A percentile compares a stretch with the other conserved stretches of the same genome.
Conservation (phyloP, 2,888 invertebrate species). For the Tenthredo amoena region DNA sequence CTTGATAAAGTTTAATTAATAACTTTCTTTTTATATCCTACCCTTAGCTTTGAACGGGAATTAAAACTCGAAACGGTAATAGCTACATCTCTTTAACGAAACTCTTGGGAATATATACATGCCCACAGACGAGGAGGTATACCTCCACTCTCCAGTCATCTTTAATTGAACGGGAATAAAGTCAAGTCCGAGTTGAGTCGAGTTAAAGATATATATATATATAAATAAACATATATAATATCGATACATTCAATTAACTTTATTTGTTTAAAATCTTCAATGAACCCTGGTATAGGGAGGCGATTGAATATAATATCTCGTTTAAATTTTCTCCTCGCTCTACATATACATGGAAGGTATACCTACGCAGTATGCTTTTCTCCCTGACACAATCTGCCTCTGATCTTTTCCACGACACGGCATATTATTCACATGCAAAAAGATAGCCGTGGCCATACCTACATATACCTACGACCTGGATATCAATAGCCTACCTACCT, state of each 20-base stretch:
- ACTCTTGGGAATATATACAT: not conserved
- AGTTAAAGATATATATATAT: not conserved
- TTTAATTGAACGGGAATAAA: not conserved
- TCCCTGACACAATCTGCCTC: not conserved
- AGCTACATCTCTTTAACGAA: not conserved
- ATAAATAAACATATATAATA: no score
- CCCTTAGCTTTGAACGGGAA: constrained; percentile 20
- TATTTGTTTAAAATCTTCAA: not conserved
- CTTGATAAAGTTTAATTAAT: constrained; percentile 13
- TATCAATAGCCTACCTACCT: not conserved
- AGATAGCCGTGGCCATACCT: not conserved
- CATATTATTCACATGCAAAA: constrained; percentile 18
- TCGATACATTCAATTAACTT: not conserved
- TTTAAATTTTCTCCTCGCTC: not conserved
- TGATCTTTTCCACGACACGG: constrained; percentile 20
- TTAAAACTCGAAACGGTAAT: constrained; percentile 38
- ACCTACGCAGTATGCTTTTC: not conserved
- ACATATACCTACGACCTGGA: not conserved
- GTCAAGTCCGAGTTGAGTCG: not conserved
- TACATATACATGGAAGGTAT: not conserved
- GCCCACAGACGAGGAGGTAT: not conserved
- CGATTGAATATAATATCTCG: constrained; percentile 6
- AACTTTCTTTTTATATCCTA: constrained; percentile 14
- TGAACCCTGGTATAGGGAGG: not conserved
- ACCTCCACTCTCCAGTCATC: not conserved